phyloP scores from a whole-genome alignment of 2,113 vertebrate genomes.

The Chunga burmeisteri region DNA sequence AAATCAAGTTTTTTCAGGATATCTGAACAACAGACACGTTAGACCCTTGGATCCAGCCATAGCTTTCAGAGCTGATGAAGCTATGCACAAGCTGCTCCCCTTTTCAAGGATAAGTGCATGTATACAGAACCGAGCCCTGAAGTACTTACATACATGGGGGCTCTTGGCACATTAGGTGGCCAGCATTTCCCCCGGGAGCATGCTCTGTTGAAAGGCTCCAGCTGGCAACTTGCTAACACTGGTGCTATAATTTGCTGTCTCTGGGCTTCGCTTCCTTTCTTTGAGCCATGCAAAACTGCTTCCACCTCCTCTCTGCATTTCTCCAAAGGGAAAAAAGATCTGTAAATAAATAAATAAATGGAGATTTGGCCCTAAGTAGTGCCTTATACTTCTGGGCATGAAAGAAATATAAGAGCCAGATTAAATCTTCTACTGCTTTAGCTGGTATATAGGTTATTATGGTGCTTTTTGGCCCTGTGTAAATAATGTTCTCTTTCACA shows the following conservation, averaged over 20 bases:
- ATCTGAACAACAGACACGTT: not conserved
- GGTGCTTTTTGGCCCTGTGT: not conserved
- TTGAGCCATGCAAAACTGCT: not conserved
- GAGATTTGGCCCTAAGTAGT: not conserved
- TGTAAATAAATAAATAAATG: not conserved
- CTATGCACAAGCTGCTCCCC: not conserved
- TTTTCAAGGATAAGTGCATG: not conserved
- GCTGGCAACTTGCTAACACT: not conserved
- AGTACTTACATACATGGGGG: not conserved
- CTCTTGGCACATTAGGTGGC: not conserved
- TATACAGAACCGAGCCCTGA: not conserved
- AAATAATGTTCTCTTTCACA: not conserved
- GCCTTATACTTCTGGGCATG: not conserved
- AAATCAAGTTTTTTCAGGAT: not conserved
- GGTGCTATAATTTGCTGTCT: not conserved
- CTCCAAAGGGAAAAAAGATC: not conserved
- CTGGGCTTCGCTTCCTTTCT: not conserved
- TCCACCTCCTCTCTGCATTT: not conserved
- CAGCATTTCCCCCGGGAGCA: not conserved
- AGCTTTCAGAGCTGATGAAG: not conserved
- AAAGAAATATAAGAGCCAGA: not conserved
- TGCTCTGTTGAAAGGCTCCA: not conserved
- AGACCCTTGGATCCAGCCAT: not conserved
- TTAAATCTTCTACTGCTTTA: not conserved
- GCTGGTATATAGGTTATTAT: not conserved